Conservation (phyloP, 2,113 vertebrate species). For the Labrus mixtus region DNA sequence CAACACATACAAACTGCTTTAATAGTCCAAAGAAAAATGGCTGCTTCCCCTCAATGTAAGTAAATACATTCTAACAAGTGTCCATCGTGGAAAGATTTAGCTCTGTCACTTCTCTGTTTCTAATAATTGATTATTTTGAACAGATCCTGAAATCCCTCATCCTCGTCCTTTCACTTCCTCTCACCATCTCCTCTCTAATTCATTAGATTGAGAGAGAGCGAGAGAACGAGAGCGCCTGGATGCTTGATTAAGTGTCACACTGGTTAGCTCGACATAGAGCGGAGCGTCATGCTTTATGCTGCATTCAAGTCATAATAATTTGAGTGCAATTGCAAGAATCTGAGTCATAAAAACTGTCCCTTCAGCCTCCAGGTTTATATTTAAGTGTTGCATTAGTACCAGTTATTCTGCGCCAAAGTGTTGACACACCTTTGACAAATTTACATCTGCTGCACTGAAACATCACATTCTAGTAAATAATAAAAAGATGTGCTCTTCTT, state of each 20-base stretch:
- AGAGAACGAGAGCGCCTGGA: neutral
- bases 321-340: neutral
- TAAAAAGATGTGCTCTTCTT: too few relatives aligned
- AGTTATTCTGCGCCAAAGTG: too few relatives aligned
- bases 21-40: too few relatives aligned
- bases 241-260: neutral
- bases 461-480: too few relatives aligned
- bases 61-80: neutral
- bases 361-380: neutral
- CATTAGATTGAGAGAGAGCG: neutral
- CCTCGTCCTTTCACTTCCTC: neutral
- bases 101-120: neutral
- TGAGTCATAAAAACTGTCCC: too few relatives aligned
- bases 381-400: neutral
- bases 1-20: too few relatives aligned
- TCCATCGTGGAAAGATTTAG: neutral
- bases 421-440: too few relatives aligned
- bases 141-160: neutral
- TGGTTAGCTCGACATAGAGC: too few relatives aligned
- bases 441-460: too few relatives aligned
- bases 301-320: neutral
- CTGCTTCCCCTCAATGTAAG: too few relatives aligned
- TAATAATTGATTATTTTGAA: conserved; percentile 20
- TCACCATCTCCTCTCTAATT: conserved; percentile 7
- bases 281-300: neutral